Conservation (phyloP, 2,113 vertebrate genomes). For the Tupaia tana region DNA sequence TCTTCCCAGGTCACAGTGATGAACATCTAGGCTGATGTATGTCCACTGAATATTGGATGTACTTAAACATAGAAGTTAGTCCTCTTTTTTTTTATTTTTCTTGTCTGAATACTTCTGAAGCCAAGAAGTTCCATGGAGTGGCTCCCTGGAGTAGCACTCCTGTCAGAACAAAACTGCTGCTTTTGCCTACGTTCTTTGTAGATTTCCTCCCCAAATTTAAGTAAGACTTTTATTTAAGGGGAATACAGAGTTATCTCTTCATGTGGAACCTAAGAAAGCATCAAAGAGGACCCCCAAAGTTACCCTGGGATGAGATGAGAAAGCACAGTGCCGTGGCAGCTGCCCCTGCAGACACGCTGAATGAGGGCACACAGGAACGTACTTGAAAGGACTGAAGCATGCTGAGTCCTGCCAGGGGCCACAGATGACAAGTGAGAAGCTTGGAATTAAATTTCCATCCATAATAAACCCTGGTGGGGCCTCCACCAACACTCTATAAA, state of each 20-base stretch:
- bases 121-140: neutral
- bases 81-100: too few species aligned
- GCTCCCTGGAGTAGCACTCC: neutral
- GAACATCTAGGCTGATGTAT: neutral
- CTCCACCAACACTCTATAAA: neutral
- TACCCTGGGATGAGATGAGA: neutral
- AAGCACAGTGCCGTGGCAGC: neutral
- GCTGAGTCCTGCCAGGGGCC: neutral
- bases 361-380: rapidly evolving
- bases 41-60: neutral
- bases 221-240: neutral
- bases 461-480: neutral
- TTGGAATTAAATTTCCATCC: neutral
- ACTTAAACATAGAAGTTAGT: neutral
- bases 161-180: neutral
- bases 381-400: neutral
- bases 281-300: neutral
- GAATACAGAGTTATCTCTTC: neutral
- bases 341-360: rapidly evolving
- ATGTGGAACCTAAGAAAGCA: neutral
- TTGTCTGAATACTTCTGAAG: neutral
- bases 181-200: neutral
- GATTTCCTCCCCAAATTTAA: neutral
- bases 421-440: neutral
- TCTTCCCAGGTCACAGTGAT: neutral